Conservation (phyloP, 2,888 invertebrate species). For the Pristionchus exspectatus region DNA sequence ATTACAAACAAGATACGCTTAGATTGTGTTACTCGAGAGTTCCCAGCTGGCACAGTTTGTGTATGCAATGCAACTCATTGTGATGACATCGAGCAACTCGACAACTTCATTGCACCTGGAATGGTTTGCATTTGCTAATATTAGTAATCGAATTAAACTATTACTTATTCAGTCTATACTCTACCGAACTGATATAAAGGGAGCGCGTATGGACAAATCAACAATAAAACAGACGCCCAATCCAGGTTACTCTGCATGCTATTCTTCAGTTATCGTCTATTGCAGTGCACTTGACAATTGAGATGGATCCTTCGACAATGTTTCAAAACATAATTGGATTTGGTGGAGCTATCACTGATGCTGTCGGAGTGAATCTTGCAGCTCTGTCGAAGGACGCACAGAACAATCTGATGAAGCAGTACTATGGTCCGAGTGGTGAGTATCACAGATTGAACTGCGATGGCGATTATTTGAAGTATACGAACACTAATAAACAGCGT, state of each 20-base stretch:
- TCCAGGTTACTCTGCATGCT: neutral
- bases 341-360: conserved; percentile 89
- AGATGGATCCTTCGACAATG: neutral
- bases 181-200: conserved; percentile 19
- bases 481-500: no score
- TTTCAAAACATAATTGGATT: conserved; percentile 83
- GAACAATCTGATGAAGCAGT: conserved; percentile 59
- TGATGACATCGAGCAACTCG: conserved; percentile 34
- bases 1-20: neutral
- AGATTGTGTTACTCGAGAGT: conserved; percentile 15
- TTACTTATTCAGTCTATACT: neutral
- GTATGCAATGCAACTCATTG: conserved; percentile 38
- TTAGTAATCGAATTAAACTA: no score
- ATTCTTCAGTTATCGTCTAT: neutral
- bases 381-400: conserved; percentile 82
- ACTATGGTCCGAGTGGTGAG: conserved; percentile 45
- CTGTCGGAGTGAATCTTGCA: conserved; percentile 85
- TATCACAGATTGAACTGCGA: neutral
- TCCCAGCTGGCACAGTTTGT: conserved; percentile 29
- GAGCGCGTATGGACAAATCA: conserved; percentile 47
- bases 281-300: neutral
- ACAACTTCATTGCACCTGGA: neutral
- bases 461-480: neutral
- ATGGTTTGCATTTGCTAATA: neutral
- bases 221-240: neutral